Evolutionary conservation across 1,140 invertebrate species (phyloP).

Genomic region (Melipona quadrifasciata): DNA sequence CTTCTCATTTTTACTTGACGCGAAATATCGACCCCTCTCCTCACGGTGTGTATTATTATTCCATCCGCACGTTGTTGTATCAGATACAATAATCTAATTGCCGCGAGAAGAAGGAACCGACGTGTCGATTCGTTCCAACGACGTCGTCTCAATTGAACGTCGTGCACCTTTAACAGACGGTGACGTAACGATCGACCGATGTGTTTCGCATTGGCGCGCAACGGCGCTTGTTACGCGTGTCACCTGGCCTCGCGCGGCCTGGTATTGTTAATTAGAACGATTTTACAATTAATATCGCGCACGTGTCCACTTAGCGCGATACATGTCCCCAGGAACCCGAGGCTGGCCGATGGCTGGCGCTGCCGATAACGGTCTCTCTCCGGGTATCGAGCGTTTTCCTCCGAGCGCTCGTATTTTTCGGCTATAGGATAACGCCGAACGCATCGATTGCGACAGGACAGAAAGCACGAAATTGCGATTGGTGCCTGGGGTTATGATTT

Average conservation of each 20-base stretch:
- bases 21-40: too few relatives aligned
- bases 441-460: conserved; percentile 27
- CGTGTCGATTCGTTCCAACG: neutral
- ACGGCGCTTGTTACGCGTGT: conserved; percentile 12
- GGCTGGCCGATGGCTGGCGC: neutral
- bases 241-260: neutral
- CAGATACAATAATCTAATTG: neutral
- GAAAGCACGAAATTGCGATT: conserved; percentile 58
- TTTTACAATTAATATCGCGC: conserved; percentile 25
- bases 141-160: conserved; percentile 4
- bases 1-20: neutral
- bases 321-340: neutral
- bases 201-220: neutral
- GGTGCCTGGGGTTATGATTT: conserved; percentile 56
- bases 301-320: neutral
- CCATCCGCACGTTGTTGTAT: too few relatives aligned
- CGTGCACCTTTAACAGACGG: neutral
- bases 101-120: neutral
- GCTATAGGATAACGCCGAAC: conserved; percentile 14
- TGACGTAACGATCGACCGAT: neutral
- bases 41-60: neutral
- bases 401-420: neutral
- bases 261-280: conserved; percentile 25
- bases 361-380: neutral
- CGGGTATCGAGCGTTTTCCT: neutral